phyloP scores from a whole-genome alignment of 92 coral and sea anemone genomes.

The Heliopora coerulea region DNA sequence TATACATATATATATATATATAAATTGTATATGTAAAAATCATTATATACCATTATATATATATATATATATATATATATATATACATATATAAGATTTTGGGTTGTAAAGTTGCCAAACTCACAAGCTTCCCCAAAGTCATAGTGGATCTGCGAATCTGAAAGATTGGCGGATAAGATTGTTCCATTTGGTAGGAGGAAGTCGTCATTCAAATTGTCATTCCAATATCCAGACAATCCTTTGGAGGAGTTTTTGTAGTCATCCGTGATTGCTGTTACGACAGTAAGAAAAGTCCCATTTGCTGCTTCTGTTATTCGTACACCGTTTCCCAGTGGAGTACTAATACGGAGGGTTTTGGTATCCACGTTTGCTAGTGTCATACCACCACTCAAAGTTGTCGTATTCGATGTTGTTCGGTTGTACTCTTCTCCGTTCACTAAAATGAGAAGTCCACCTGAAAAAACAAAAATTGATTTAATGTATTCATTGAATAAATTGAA shows the following conservation, averaged over 20 bases:
- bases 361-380: not conserved
- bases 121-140: conserved; percentile 55
- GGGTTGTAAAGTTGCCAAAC: too few relatives aligned
- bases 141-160: conserved; percentile 49
- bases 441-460: not conserved
- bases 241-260: conserved; percentile 52
- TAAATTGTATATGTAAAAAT: too few relatives aligned
- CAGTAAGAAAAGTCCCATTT: conserved; percentile 30
- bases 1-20: too few relatives aligned
- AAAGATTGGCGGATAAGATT: conserved; percentile 43
- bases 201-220: conserved; percentile 55
- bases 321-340: conserved; percentile 35
- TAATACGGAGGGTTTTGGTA: not conserved
- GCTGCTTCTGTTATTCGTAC: conserved; percentile 33
- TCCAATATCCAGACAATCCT: conserved; percentile 69
- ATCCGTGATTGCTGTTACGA: conserved; percentile 40
- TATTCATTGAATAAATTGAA: too few relatives aligned
- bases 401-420: not conserved
- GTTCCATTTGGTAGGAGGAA: conserved; percentile 60
- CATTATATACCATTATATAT: too few relatives aligned
- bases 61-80: too few relatives aligned
- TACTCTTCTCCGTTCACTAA: not conserved
- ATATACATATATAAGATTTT: too few relatives aligned
- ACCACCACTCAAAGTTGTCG: conserved; percentile 15
- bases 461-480: not conserved